These are phyloP conservation scores for Microtus montanus DNA, from an alignment of 2,113 vertebrate genomes.

Conservation along the genomic window DNA sequence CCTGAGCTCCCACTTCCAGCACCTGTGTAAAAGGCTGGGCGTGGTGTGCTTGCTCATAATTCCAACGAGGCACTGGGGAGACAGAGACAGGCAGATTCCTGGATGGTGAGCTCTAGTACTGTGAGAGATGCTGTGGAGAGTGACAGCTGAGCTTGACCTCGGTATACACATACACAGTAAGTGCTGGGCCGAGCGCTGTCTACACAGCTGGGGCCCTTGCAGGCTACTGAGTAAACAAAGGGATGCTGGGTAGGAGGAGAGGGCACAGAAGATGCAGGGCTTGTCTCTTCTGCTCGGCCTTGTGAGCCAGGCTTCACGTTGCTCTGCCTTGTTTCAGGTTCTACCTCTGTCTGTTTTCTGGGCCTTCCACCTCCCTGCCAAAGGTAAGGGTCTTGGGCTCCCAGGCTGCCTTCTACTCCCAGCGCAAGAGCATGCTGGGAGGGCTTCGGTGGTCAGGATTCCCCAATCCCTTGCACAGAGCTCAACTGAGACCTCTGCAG, in stretches of 20 bases:
- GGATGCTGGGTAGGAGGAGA: not conserved
- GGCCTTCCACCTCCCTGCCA: conserved; percentile 89
- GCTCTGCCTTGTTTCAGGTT: conserved; percentile 86
- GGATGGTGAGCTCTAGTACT: not conserved
- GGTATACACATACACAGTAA: not conserved
- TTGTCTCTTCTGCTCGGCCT: not conserved
- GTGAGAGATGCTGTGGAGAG: not conserved
- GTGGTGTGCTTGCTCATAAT: too few relatives aligned
- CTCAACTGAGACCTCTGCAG: not conserved
- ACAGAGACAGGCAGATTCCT: not conserved
- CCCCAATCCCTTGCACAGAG: not conserved
- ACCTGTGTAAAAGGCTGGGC: not conserved
- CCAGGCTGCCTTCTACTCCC: not conserved
- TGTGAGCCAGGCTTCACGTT: not conserved
- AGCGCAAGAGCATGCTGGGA: not conserved
- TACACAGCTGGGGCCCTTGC: not conserved
- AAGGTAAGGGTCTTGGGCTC: conserved; percentile 87
- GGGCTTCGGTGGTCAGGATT: not conserved
- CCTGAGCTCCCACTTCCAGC: not conserved
- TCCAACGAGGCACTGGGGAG: not conserved
- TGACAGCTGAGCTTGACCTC: not conserved
- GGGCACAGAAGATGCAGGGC: not conserved
- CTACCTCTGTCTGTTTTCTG: conserved; percentile 97
- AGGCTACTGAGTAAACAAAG: not conserved
- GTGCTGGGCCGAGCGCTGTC: not conserved